A percentile compares a stretch with the other conserved stretches of the same genome.
Conservation (phyloP, 2,888 invertebrate genomes). For the Tiliacea citrago region DNA sequence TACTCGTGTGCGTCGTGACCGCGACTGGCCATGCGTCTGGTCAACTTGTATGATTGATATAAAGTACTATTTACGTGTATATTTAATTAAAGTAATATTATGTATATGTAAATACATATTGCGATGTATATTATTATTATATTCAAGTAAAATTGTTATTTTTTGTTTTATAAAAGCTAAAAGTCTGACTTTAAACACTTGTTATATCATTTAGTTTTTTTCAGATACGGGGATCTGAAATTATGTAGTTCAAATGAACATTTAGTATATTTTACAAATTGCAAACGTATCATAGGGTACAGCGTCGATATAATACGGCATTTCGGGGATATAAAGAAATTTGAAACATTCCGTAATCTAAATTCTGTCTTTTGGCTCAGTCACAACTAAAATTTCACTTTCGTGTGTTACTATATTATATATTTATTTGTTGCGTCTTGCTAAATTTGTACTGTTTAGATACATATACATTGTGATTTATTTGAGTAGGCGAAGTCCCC, state of each 20-base stretch:
- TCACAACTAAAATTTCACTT: slow-evolving; percentile 68
- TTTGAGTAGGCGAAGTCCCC: slow-evolving; percentile 67
- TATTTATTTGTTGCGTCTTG: slow-evolving; percentile 62
- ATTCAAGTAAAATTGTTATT: slow-evolving; percentile 89
- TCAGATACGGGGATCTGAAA: slow-evolving; percentile 86
- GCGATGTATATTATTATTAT: slow-evolving; percentile 88
- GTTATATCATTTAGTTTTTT: slow-evolving; percentile 84
- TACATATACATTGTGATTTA: slow-evolving; percentile 59
- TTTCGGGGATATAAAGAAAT: slow-evolving; percentile 83
- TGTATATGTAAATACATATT: slow-evolving; percentile 90
- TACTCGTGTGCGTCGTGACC: slow-evolving; percentile 55
- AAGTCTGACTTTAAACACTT: slow-evolving; percentile 90
- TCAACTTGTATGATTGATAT: slow-evolving; percentile 83
- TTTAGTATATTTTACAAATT: slow-evolving; percentile 81
- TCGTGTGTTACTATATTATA: slow-evolving; percentile 66
- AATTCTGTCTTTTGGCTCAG: slow-evolving; percentile 79
- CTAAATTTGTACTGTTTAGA: slow-evolving; percentile 60
- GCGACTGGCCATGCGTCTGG: slow-evolving; percentile 62
- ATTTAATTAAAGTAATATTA: slow-evolving; percentile 87
- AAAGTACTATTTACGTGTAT: slow-evolving; percentile 88
- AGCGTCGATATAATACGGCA: slow-evolving; percentile 75
- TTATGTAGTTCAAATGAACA: slow-evolving; percentile 82
- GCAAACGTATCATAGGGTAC: slow-evolving; percentile 81
- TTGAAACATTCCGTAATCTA: slow-evolving; percentile 87
- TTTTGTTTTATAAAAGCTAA: slow-evolving; percentile 87